Evolutionary conservation across 2,113 vertebrate genomes (phyloP).

Genomic region (Paradisaea rubra): DNA sequence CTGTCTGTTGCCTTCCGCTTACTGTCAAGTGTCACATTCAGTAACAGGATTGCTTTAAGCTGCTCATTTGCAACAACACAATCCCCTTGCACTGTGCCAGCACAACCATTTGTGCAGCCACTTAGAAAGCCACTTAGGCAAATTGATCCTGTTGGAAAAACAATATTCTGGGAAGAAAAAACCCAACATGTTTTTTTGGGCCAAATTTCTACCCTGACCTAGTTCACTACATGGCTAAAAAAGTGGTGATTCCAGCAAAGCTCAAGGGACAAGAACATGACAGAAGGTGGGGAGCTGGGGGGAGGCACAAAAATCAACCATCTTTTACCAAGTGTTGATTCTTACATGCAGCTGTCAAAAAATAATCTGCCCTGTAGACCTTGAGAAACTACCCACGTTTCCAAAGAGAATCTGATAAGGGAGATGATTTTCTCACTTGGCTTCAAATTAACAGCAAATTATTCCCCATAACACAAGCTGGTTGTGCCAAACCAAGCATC

Average conservation of each 20-base stretch:
- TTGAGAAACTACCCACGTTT: neutral
- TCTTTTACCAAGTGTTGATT: neutral
- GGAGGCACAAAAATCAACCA: neutral
- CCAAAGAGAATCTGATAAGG: neutral
- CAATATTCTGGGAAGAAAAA: neutral
- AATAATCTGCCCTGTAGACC: neutral
- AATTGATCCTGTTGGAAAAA: constrained; percentile 2
- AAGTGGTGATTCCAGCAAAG: neutral
- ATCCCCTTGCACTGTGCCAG: neutral
- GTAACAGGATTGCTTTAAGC: neutral
- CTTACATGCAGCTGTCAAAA: neutral
- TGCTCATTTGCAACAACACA: neutral
- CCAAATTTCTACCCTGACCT: neutral
- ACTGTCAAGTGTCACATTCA: neutral
- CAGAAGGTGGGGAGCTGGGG: neutral
- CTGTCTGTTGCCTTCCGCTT: neutral
- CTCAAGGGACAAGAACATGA: neutral
- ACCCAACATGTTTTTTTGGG: neutral
- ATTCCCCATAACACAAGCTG: neutral
- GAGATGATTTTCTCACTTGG: constrained; percentile 12
- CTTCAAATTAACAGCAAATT: constrained; percentile 26
- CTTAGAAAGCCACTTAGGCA: neutral
- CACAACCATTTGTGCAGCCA: neutral
- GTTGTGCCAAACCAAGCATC: constrained; percentile 7
- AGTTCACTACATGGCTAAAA: neutral